These are phyloP conservation scores for Sinonovacula constricta DNA, from an alignment of 1,140 invertebrate genomes.

Conservation along the genomic window DNA sequence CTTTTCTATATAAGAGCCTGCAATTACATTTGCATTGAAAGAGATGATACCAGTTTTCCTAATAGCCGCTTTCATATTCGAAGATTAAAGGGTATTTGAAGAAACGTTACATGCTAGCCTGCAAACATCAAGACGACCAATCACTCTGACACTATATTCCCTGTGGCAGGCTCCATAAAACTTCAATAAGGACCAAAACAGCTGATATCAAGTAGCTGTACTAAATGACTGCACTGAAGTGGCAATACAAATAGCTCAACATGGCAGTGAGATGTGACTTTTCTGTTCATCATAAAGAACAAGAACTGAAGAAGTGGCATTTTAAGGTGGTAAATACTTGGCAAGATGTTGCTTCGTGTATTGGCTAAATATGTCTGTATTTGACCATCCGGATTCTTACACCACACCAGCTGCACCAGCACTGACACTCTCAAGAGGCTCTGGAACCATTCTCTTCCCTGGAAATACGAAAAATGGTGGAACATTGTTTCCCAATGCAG, in stretches of 20 bases:
- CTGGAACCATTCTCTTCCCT: constrained; percentile 67
- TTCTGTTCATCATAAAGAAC: constrained; percentile 75
- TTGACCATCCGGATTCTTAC: constrained; percentile 33
- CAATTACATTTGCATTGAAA: too few relatives aligned
- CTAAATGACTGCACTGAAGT: not conserved
- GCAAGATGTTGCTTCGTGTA: constrained; percentile 14
- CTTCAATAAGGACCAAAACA: constrained; percentile 12
- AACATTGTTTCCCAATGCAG: constrained; percentile 65
- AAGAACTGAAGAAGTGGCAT: not conserved
- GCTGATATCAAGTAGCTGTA: constrained; percentile 16
- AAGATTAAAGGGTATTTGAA: too few relatives aligned
- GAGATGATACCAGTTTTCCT: too few relatives aligned
- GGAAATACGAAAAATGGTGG: constrained; percentile 77
- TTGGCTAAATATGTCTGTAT: constrained; percentile 17
- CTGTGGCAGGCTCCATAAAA: not conserved
- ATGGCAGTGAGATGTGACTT: constrained; percentile 40
- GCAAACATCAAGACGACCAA: too few relatives aligned
- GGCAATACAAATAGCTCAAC: constrained; percentile 2
- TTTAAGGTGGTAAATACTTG: not conserved
- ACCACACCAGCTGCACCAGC: constrained; percentile 11
- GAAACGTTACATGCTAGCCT: too few relatives aligned
- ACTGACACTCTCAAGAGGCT: constrained; percentile 42
- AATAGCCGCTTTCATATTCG: too few relatives aligned
- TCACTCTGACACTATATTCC: not conserved
- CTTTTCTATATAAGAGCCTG: too few relatives aligned